phyloP scores from a whole-genome alignment of 2,888 invertebrate genomes.

The Ormia ochracea region DNA sequence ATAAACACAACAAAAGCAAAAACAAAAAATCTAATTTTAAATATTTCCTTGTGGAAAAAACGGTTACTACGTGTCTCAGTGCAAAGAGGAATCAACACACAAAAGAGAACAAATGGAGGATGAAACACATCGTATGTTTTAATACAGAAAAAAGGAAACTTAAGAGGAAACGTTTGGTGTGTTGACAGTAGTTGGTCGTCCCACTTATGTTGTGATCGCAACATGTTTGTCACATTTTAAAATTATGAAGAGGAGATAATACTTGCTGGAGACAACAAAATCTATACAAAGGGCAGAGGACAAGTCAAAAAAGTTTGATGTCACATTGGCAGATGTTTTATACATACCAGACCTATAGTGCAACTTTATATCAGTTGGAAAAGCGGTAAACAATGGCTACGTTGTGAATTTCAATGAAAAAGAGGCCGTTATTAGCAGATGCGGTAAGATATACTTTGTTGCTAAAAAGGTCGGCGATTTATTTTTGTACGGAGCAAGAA shows the following conservation, averaged over 20 bases:
- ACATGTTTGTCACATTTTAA: neutral
- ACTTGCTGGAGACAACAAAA: slow-evolving; percentile 1
- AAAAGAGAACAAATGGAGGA: too few species aligned
- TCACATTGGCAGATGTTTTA: neutral
- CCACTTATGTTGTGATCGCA: neutral
- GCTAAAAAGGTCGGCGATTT: too few species aligned
- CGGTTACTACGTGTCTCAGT: slow-evolving; percentile 49
- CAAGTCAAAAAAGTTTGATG: neutral
- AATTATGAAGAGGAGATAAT: neutral
- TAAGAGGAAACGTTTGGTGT: slow-evolving; percentile 13
- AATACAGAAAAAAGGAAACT: neutral
- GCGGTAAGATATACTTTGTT: neutral
- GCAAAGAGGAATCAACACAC: neutral
- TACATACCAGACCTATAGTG: neutral
- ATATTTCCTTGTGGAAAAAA: slow-evolving; percentile 35
- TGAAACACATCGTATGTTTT: too few species aligned
- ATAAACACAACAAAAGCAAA: neutral
- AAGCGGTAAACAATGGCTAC: slow-evolving; percentile 3
- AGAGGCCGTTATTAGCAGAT: neutral
- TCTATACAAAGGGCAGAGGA: neutral
- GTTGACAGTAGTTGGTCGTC: neutral
- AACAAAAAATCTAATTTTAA: slow-evolving; percentile 5
- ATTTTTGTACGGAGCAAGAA: neutral
- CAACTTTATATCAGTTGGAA: slow-evolving; percentile 1
- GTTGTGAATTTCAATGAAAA: neutral